phyloP scores from a whole-genome alignment of 2,888 invertebrate species.

The Mythimna ferrago region DNA sequence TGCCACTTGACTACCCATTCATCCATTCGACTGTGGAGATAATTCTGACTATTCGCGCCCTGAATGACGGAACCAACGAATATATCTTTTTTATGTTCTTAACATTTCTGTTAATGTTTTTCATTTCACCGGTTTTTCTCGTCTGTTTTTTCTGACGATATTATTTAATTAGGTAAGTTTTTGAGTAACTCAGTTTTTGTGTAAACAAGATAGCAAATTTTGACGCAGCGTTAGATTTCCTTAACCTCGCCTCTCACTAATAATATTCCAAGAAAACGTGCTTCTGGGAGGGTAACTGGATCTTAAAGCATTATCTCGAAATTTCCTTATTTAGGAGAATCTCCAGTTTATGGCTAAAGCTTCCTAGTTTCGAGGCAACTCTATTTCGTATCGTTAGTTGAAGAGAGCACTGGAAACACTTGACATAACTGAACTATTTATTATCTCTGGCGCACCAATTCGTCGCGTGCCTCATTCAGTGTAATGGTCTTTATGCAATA shows the following conservation, averaged over 20 bases:
- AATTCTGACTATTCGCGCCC: constrained; percentile 62
- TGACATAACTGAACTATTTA: constrained; percentile 19
- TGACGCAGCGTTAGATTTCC: constrained; percentile 8
- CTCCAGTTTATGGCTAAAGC: constrained; percentile 46
- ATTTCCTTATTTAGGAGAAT: constrained; percentile 41
- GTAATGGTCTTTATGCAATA: constrained; percentile 54
- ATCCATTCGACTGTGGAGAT: constrained; percentile 58
- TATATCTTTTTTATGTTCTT: constrained; percentile 59
- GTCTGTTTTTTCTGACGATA: constrained; percentile 35
- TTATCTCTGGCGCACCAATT: constrained; percentile 18
- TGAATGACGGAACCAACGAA: constrained; percentile 56
- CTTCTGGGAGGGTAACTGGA: constrained; percentile 21
- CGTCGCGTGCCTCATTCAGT: constrained; percentile 32
- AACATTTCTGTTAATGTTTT: constrained; percentile 52
- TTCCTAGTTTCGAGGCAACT: constrained; percentile 37
- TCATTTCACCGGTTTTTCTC: constrained; percentile 16
- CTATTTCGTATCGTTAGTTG: constrained; percentile 26
- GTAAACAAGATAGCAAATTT: constrained; percentile 5
- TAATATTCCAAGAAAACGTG: constrained; percentile 23
- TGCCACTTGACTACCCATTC: constrained; percentile 61
- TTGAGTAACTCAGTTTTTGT: constrained; percentile 5
- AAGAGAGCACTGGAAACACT: constrained; percentile 12
- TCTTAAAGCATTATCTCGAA: constrained; percentile 39
- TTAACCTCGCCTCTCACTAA: constrained; percentile 25
- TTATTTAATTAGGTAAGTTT: constrained; percentile 37